These are phyloP conservation scores for Triops cancriformis DNA, from an alignment of 1,140 invertebrate genomes.

Conservation along the genomic window DNA sequence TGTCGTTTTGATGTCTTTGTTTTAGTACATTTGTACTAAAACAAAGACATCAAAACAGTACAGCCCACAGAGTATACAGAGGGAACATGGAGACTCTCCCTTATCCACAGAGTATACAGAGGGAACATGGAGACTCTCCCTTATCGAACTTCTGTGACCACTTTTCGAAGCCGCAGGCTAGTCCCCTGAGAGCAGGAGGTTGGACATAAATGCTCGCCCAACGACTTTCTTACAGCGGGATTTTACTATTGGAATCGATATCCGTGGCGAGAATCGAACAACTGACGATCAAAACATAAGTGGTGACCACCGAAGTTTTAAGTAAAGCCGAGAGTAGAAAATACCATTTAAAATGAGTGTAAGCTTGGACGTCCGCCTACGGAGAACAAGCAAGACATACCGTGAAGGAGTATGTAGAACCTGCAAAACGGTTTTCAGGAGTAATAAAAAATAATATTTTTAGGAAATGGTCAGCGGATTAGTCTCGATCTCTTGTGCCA, in stretches of 20 bases:
- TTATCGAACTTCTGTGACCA: too few relatives aligned
- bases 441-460: slow-evolving; percentile 2
- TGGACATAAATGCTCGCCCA: too few relatives aligned
- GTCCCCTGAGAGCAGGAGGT: too few relatives aligned
- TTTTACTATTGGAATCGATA: background rate
- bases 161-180: too few relatives aligned
- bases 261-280: background rate
- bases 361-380: slow-evolving; percentile 61
- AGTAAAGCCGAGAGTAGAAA: background rate
- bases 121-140: too few relatives aligned
- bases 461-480: slow-evolving; percentile 74
- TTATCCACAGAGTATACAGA: too few relatives aligned
- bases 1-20: too few relatives aligned
- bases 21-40: too few relatives aligned
- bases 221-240: too few relatives aligned
- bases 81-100: too few relatives aligned
- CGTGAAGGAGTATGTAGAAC: slow-evolving; percentile 61
- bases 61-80: too few relatives aligned
- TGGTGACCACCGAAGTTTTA: background rate
- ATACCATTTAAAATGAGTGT: slow-evolving; percentile 48
- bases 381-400: slow-evolving; percentile 74
- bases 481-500: slow-evolving; percentile 63
- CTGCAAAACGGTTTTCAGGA: slow-evolving; percentile 17
- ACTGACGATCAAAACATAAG: background rate
- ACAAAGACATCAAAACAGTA: too few relatives aligned